These are phyloP conservation scores for Boulengeromyrus knoepffleri DNA, from an alignment of 2,113 vertebrate genomes.

Conservation along the genomic window DNA sequence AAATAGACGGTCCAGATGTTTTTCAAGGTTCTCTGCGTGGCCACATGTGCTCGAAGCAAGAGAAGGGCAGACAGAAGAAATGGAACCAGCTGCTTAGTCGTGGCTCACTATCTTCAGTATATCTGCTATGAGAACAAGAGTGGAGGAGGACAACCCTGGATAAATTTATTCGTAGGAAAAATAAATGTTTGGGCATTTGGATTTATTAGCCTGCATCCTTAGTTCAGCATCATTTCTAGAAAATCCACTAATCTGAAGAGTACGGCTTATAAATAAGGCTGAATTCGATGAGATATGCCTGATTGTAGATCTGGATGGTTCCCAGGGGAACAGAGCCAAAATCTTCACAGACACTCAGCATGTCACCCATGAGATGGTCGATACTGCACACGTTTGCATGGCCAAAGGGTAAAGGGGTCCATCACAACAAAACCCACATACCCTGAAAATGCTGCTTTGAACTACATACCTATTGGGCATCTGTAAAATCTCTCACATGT, in stretches of 20 bases:
- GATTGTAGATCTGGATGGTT: not conserved
- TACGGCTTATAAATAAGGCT: not conserved
- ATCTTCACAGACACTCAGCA: not conserved
- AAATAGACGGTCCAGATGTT: slow-evolving; percentile 4
- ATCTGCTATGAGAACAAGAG: not conserved
- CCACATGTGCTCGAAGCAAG: not conserved
- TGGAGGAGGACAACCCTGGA: not conserved
- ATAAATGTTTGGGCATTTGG: not conserved
- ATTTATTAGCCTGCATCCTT: not conserved
- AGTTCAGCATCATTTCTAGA: not conserved
- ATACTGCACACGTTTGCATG: not conserved
- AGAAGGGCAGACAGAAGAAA: not conserved
- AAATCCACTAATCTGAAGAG: not conserved
- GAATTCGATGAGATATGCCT: not conserved
- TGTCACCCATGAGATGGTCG: not conserved
- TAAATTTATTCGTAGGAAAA: not conserved
- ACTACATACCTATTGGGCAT: not conserved
- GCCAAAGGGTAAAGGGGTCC: not conserved
- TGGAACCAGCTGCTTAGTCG: not conserved
- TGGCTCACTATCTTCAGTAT: not conserved
- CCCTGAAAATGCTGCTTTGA: not conserved
- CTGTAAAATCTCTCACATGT: not conserved
- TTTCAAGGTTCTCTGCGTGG: slow-evolving; percentile 14
- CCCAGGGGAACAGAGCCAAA: not conserved
- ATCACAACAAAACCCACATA: not conserved